These are phyloP conservation scores for Brachyalestes nurse DNA, from an alignment of 2,797 vertebrate genomes.

Conservation along the genomic window DNA sequence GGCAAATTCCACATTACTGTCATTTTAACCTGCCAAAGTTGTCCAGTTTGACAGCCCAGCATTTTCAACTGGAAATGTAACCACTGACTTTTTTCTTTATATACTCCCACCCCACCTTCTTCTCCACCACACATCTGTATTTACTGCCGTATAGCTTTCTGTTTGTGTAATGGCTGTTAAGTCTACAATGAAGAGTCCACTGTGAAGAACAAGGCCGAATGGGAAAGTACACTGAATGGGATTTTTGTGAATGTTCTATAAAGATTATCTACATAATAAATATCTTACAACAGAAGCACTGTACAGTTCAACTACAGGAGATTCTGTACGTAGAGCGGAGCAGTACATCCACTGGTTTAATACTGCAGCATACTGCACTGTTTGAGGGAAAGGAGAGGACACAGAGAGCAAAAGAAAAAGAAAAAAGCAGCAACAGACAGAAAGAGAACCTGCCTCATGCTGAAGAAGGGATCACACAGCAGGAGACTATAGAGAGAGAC, in stretches of 20 bases:
- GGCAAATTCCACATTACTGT: too few relatives aligned
- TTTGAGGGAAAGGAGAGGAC: constrained; percentile 52
- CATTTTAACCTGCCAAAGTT: too few relatives aligned
- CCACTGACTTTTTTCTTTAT: too few relatives aligned
- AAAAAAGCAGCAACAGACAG: neutral
- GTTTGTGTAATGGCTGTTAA: neutral
- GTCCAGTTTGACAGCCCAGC: neutral
- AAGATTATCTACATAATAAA: neutral
- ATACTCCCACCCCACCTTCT: too few relatives aligned
- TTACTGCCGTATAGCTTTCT: neutral
- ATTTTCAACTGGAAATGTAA: neutral
- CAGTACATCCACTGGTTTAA: neutral
- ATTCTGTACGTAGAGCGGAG: neutral
- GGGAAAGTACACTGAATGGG: neutral
- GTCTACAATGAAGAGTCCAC: neutral
- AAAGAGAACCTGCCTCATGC: constrained; percentile 74
- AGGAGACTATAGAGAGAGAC: constrained; percentile 72
- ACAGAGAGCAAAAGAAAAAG: constrained; percentile 27
- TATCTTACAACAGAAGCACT: neutral
- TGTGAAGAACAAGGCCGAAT: neutral
- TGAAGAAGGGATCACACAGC: constrained; percentile 72
- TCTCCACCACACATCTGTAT: neutral
- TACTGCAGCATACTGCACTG: neutral
- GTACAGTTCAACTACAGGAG: neutral
- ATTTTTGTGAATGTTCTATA: too few relatives aligned